Conservation (phyloP, 2,888 invertebrate genomes). For the Eubasilissa splendida region DNA sequence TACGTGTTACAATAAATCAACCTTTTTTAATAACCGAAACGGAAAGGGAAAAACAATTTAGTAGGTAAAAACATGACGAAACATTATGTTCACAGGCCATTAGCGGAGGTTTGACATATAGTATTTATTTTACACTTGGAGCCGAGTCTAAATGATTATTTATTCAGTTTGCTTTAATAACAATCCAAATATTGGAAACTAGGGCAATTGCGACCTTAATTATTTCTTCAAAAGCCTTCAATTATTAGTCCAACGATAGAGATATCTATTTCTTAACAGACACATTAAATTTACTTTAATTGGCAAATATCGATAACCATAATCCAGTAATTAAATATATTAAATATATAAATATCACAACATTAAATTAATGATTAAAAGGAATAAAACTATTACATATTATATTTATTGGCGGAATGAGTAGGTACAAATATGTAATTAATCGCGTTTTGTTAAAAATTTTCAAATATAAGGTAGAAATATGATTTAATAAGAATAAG, state of each 20-base stretch:
- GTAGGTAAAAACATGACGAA: too few species aligned
- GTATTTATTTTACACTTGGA: slow-evolving; percentile 6
- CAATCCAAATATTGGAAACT: background rate
- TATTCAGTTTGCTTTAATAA: slow-evolving; percentile 16
- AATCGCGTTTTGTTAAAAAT: too few species aligned
- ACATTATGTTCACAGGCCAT: too few species aligned
- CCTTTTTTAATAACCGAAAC: too few species aligned
- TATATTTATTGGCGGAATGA: too few species aligned
- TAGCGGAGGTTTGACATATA: too few species aligned
- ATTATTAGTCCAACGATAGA: slow-evolving; percentile 10
- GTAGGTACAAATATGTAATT: too few species aligned
- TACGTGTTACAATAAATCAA: too few species aligned
- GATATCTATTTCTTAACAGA: background rate
- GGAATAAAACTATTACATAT: background rate
- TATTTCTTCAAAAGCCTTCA: background rate
- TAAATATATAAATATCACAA: background rate
- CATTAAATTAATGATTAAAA: background rate
- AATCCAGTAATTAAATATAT: slow-evolving; percentile 5
- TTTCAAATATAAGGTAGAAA: too few species aligned
- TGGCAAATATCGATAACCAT: background rate
- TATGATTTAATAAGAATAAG: too few species aligned
- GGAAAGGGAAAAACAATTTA: too few species aligned
- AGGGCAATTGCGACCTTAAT: slow-evolving; percentile 12
- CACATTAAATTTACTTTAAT: slow-evolving; percentile 17
- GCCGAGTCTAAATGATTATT: background rate